Evolutionary conservation across 2,113 vertebrate genomes (phyloP).

Genomic region (Tenrec ecaudatus): DNA sequence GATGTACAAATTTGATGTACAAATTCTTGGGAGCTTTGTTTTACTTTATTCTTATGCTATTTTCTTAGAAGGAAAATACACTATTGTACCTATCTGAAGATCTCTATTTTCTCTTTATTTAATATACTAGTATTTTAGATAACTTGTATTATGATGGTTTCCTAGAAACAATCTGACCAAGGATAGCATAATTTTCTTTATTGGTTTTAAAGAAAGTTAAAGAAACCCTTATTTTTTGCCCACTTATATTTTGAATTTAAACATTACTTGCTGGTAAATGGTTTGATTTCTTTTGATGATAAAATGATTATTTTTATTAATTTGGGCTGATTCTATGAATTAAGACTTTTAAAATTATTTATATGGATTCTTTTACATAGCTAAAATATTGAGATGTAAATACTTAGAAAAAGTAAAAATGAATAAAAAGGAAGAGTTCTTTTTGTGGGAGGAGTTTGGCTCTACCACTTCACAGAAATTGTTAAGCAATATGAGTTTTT

Average conservation of each 20-base stretch:
- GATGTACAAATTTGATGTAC: background rate
- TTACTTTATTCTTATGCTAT: background rate
- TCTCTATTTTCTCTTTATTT: background rate
- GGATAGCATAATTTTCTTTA: background rate
- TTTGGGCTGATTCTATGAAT: background rate
- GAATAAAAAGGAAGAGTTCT: background rate
- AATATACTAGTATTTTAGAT: background rate
- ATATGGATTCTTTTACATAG: background rate
- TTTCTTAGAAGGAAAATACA: background rate
- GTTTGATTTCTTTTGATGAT: background rate
- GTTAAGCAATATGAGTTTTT: conserved; percentile 42
- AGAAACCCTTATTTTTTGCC: background rate
- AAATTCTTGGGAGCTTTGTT: background rate
- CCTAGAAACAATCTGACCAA: background rate
- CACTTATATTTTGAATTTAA: background rate
- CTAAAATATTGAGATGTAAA: background rate
- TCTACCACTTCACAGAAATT: background rate
- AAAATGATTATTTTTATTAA: background rate
- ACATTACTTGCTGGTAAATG: background rate
- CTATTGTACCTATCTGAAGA: background rate
- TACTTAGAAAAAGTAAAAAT: background rate
- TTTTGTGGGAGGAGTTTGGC: background rate
- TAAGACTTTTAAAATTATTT: background rate
- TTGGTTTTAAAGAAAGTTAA: background rate
- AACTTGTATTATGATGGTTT: background rate